A percentile compares a stretch with the other conserved stretches of the same genome.
Evolutionary conservation across 1,140 invertebrate genomes (phyloP).

Genomic region (Saccostrea glomerata): DNA sequence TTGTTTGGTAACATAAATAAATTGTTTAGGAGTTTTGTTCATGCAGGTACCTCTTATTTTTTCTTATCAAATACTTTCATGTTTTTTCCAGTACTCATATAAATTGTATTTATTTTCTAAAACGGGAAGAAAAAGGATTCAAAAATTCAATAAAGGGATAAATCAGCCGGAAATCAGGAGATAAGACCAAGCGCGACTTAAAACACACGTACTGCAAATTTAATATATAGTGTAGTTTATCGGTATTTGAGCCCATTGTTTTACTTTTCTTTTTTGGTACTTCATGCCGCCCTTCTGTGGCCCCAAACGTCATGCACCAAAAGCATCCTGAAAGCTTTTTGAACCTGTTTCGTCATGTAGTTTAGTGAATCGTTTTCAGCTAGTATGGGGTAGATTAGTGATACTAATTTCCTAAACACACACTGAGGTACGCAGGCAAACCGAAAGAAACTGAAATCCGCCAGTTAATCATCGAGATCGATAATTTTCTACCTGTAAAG

Average conservation of each 20-base stretch:
- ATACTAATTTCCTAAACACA: slow-evolving; percentile 33
- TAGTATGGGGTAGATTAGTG: slow-evolving; percentile 25
- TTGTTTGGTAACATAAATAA: background rate
- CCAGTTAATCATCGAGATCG: slow-evolving; percentile 15
- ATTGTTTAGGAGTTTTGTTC: background rate
- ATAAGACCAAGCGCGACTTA: background rate
- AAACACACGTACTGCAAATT: background rate
- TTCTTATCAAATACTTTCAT: slow-evolving; percentile 8
- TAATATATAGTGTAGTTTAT: background rate
- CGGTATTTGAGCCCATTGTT: background rate
- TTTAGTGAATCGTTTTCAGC: slow-evolving; percentile 28
- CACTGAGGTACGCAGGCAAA: background rate
- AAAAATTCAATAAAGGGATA: slow-evolving; percentile 35
- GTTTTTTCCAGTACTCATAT: slow-evolving; percentile 7
- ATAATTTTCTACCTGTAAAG: slow-evolving; percentile 33
- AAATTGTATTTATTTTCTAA: slow-evolving; percentile 28
- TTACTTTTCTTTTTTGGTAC: slow-evolving; percentile 3
- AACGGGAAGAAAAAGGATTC: slow-evolving; percentile 36
- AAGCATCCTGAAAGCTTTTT: slow-evolving; percentile 32
- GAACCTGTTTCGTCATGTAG: slow-evolving; percentile 28
- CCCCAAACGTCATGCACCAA: slow-evolving; percentile 39
- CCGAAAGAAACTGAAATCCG: slow-evolving; percentile 32
- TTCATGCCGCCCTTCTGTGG: background rate
- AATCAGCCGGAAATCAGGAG: slow-evolving; percentile 18
- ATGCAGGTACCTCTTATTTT: background rate